Evolutionary conservation across 1,140 invertebrate genomes (phyloP), one percentile per base, ranked within the genome.

Genomic region (Frieseomelitta varia): DNA sequence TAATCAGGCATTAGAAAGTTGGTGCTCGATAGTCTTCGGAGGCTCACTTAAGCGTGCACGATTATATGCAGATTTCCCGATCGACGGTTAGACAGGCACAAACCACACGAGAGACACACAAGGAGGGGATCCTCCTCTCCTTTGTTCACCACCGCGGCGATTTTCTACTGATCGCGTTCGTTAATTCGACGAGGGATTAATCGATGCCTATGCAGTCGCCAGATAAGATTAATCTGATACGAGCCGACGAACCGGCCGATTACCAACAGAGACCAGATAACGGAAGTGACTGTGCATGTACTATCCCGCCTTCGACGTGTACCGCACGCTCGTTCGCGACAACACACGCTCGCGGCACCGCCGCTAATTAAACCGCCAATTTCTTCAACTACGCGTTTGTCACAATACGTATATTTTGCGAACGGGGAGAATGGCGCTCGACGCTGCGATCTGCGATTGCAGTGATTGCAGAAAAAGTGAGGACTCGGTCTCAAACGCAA

Each of bases 221-320:
- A 19, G 74, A 79, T 79, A 79, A 79, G 77, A 79, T 79, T 68
- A 53, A 79, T 19, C 34, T 10, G 75, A 51, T 65, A 65, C 61
- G 53, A 34, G 21, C 21, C 39, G 39, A 47, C 39, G 39, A 17
- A 65, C 39, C 34, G n/a, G 27, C 30, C 27, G 39, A 15, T 30
- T 53, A n/a, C 27, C 63, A 77, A 63, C 27, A 27, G 74, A 63
- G 34, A 47, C 17, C 4, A 77, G 74, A 77, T 77, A 77, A 77
- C 56, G n/a, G 51, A 55, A 61, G 58, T 61, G 74, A 61, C 30
- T 24, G 6, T n/a, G 34, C 0, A 67, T 19, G 27, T 34, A 4
- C 21, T 19, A 19, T 73, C 51, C 10, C 21, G 30, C 24, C 30
- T 58, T 61, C 34, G 21, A 69, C 14, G 24, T 21, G 69, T 14